Evolutionary conservation across 53 echinoderm and acorn worm genomes (phyloP).

Genomic region (Crossaster papposus): DNA sequence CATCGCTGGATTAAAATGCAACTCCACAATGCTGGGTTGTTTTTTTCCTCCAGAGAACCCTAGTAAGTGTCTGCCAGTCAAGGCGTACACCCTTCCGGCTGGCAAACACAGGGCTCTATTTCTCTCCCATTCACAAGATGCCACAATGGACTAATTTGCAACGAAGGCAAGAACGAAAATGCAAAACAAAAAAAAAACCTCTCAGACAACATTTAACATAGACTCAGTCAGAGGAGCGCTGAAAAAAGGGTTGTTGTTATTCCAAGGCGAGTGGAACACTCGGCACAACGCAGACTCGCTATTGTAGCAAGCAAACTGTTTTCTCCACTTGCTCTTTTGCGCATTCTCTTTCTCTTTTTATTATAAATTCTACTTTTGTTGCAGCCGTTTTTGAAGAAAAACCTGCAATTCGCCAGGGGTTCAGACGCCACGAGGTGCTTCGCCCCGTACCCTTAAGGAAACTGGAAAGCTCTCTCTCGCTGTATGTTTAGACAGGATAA

Average conservation of each 20-base stretch:
- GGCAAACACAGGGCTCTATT: conserved; percentile 11
- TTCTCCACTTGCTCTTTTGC: not conserved
- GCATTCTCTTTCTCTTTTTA: not conserved
- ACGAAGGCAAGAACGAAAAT: not conserved
- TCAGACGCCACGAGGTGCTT: not conserved
- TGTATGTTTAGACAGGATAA: conserved; percentile 49
- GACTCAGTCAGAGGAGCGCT: not conserved
- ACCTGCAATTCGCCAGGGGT: not conserved
- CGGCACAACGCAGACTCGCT: conserved; percentile 14
- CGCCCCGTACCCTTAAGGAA: conserved; percentile 13
- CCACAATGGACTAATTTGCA: conserved; percentile 45
- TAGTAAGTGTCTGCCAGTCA: conserved; percentile 4
- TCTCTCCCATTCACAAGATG: not conserved
- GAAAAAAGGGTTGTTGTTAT: conserved; percentile 11
- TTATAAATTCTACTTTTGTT: not conserved
- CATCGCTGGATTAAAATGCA: not conserved
- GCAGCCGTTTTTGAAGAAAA: not conserved
- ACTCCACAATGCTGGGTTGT: not conserved
- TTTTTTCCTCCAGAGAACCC: not conserved
- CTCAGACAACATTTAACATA: conserved; percentile 45
- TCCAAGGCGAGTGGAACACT: conserved; percentile 28
- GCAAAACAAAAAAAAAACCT: conserved; percentile 28
- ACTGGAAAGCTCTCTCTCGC: not conserved
- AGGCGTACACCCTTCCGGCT: not conserved
- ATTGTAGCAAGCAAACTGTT: conserved; percentile 28